These are phyloP conservation scores for Cherax quadricarinatus DNA, from an alignment of 1,140 invertebrate genomes.

Conservation along the genomic window DNA sequence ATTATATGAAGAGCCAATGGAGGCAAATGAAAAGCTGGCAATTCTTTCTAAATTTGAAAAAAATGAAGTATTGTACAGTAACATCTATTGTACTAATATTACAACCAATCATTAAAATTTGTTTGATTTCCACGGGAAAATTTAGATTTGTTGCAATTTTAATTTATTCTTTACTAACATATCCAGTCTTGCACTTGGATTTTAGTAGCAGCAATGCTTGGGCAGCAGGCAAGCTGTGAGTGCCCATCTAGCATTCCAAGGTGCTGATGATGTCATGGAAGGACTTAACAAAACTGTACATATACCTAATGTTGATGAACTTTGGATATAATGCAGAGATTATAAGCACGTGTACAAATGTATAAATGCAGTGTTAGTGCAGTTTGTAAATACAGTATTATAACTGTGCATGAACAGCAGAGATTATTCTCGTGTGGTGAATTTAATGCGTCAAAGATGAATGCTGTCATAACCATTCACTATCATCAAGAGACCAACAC, in stretches of 20 bases:
- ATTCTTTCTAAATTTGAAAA: background rate
- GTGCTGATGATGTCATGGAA: background rate
- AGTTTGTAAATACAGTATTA: no score
- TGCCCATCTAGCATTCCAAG: background rate
- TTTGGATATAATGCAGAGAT: background rate
- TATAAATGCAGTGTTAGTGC: no score
- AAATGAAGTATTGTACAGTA: no score
- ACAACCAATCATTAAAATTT: background rate
- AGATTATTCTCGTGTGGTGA: no score
- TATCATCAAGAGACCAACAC: no score
- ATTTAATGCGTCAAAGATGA: no score
- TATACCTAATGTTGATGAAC: background rate
- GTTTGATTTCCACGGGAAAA: no score
- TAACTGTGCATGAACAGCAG: no score
- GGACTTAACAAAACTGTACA: background rate
- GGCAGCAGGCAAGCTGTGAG: constrained; percentile 32
- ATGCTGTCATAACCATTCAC: no score
- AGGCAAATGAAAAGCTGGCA: background rate
- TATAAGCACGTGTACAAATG: background rate
- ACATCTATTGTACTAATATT: no score
- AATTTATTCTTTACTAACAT: constrained; percentile 43
- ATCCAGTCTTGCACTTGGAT: constrained; percentile 53
- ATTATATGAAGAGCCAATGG: no score
- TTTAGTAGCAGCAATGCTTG: constrained; percentile 6
- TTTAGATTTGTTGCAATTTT: background rate